These are phyloP conservation scores for Cinclus cinclus DNA, from an alignment of 2,113 vertebrate genomes.

Conservation along the genomic window DNA sequence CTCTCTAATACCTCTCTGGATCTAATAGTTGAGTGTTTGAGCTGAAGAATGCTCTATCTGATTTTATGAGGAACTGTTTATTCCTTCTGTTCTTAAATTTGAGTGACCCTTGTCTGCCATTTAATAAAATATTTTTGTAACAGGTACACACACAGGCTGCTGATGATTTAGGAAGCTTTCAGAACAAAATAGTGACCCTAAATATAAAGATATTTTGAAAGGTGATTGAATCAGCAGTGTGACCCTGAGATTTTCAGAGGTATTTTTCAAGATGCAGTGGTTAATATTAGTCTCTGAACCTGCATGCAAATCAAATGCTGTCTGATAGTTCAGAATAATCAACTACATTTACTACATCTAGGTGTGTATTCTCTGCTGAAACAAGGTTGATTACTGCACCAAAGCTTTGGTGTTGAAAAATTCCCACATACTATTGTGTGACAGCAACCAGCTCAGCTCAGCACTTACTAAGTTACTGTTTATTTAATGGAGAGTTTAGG, in stretches of 20 bases:
- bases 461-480: background rate
- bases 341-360: background rate
- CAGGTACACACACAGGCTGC: background rate
- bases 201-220: background rate
- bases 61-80: background rate
- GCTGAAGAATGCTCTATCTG: background rate
- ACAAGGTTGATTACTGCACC: background rate
- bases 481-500: background rate
- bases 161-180: background rate
- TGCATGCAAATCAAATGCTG: background rate
- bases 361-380: background rate
- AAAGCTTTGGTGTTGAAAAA: background rate
- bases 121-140: background rate
- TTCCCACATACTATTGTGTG: background rate
- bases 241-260: background rate
- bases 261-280: background rate
- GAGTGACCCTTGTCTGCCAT: background rate
- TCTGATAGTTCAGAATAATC: background rate
- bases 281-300: background rate
- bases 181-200: background rate
- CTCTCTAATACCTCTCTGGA: background rate
- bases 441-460: background rate
- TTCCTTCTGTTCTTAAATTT: background rate
- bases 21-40: background rate
- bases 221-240: background rate